Evolutionary conservation across 1,140 invertebrate species (phyloP), one percentile per base, ranked within the genome.

Genomic region (Pogonus chalceus): DNA sequence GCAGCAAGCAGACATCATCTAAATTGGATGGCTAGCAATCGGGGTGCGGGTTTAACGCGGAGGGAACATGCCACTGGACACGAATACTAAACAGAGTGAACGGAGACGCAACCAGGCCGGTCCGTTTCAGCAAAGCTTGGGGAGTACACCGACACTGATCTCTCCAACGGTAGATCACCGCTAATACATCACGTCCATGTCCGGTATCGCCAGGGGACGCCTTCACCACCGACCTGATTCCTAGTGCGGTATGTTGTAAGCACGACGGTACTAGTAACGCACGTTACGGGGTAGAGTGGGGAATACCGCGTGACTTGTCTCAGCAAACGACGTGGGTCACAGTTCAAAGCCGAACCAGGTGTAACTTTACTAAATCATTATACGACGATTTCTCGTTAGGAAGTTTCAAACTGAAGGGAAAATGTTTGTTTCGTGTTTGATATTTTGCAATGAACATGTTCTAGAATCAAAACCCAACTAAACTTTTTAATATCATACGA

Each of bases 121-220:
- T n/a, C n/a, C n/a, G n/a, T n/a, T n/a, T n/a, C 18, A 43, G 9
- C 9, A 9, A 3, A 9, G 37, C 37, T 4, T 16, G 37, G 9
- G 18, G 9, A 43, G 37, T 43, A 31, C 37, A 43, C 37, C 7
- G 37, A 43, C 37, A 12, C 9, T 43, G 37, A 43, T 43, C 37
- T 43, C 37, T 9, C 9, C 18, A 43, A 3, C 37, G 37, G 37
- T 43, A 43, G 37, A 43, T 43, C 37, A 43, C 37, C 37, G 37
- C 18, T 43, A 43, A 43, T 43, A 43, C 37, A 43, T 43, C 37
- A 43, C 37, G 37, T 43, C 18, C 37, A 18, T 43, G 37, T 18
- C 37, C 37, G 37, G 37, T 18, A 43, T 43, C 18, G 18, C 18
- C 37, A 18, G 18, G 37, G 37, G 37, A 43, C 37, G 26, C 26